Evolutionary conservation across 1,140 invertebrate species (phyloP).

Genomic region (Babylonia areolata): DNA sequence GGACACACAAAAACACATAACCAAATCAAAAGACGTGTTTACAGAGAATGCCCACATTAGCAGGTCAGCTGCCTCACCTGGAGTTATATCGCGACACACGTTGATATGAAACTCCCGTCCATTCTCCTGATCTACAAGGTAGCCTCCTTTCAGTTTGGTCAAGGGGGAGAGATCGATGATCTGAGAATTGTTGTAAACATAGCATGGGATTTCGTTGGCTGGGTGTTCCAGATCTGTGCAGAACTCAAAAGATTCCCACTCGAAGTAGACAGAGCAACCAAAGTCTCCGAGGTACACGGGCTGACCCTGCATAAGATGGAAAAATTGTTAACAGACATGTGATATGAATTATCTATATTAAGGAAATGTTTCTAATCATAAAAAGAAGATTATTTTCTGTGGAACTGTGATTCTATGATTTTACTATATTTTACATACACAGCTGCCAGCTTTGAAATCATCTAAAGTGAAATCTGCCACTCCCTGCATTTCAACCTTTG

Average conservation of each 20-base stretch:
- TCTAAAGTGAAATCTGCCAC: no score
- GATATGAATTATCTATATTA: background rate
- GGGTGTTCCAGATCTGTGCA: slow-evolving; percentile 55
- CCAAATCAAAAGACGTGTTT: no score
- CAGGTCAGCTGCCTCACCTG: slow-evolving; percentile 46
- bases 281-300: slow-evolving; percentile 59
- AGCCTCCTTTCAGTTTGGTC: slow-evolving; percentile 62
- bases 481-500: no score
- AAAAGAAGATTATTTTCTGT: background rate
- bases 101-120: slow-evolving; percentile 68
- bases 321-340: slow-evolving; percentile 26
- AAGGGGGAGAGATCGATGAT: slow-evolving; percentile 66
- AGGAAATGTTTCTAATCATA: background rate
- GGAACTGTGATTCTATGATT: no score
- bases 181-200: slow-evolving; percentile 51
- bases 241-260: slow-evolving; percentile 64
- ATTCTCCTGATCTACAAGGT: slow-evolving; percentile 58
- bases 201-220: slow-evolving; percentile 66
- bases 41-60: no score
- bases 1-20: no score
- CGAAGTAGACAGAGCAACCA: slow-evolving; percentile 64
- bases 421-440: no score
- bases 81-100: slow-evolving; percentile 68
- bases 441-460: no score
- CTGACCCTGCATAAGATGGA: slow-evolving; percentile 65